Evolutionary conservation across 2,113 vertebrate genomes (phyloP).

Genomic region (Dasypus novemcinctus): DNA sequence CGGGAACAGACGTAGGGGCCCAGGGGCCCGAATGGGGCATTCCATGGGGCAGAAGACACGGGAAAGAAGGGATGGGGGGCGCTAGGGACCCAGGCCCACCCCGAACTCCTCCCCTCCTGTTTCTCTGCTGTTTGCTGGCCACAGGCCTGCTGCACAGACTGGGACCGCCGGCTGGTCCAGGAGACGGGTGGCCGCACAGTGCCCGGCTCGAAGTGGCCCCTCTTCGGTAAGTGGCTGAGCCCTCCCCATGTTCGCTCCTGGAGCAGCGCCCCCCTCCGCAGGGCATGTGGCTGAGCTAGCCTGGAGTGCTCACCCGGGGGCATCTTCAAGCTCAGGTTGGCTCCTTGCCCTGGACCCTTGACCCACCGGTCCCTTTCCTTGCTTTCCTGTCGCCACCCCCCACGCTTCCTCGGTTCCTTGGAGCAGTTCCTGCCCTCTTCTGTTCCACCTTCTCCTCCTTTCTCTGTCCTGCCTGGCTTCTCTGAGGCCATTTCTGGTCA

Average conservation of each 20-base stretch:
- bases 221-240: conserved; percentile 53
- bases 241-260: background rate
- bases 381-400: background rate
- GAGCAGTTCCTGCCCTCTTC: background rate
- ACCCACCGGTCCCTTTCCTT: background rate
- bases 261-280: background rate
- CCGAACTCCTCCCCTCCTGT: background rate
- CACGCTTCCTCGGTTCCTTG: background rate
- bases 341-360: background rate
- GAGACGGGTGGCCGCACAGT: background rate
- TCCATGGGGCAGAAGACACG: background rate
- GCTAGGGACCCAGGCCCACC: background rate
- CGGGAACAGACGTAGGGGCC: background rate
- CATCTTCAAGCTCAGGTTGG: background rate
- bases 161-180: background rate
- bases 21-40: too few relatives aligned
- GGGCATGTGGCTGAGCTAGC: background rate
- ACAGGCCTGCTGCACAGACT: background rate
- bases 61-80: background rate
- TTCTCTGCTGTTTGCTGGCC: background rate
- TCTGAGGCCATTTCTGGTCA: background rate
- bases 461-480: background rate
- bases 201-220: background rate
- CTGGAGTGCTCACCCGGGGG: background rate
- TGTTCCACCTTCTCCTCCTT: background rate